phyloP scores from a whole-genome alignment of 2,797 vertebrate species.

The Hemibagrus guttatus region DNA sequence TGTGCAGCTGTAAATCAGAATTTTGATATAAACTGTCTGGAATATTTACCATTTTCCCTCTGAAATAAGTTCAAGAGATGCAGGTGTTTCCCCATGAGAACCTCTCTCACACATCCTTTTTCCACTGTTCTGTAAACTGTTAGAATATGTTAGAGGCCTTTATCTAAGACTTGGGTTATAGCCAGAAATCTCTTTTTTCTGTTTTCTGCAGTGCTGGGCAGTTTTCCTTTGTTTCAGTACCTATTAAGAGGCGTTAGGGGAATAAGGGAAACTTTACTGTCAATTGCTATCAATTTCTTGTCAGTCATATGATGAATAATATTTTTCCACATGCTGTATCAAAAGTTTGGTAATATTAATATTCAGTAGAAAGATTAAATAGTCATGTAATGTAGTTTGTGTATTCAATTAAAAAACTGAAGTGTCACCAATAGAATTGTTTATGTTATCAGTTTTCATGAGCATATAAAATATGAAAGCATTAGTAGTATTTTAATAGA shows the following conservation, averaged over 20 bases:
- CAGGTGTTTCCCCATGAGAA: slow-evolving; percentile 54
- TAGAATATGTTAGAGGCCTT: slow-evolving; percentile 43
- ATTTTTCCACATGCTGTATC: neutral
- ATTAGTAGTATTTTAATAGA: neutral
- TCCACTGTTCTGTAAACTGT: slow-evolving; percentile 54
- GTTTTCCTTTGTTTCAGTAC: slow-evolving; percentile 7
- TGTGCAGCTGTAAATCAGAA: slow-evolving; percentile 46
- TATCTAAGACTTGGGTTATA: slow-evolving; percentile 39
- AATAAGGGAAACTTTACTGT: neutral
- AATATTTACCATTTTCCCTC: slow-evolving; percentile 54
- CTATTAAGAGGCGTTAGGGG: neutral
- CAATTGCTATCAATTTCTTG: neutral
- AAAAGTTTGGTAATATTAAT: neutral
- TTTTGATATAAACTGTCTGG: slow-evolving; percentile 54
- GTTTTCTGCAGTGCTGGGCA: neutral
- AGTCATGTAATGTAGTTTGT: neutral
- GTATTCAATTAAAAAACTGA: neutral
- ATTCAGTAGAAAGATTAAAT: neutral
- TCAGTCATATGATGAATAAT: neutral
- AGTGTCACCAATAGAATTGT: neutral
- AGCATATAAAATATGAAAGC: neutral
- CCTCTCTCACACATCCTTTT: slow-evolving; percentile 54
- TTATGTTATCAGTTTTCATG: neutral
- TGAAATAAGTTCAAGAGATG: slow-evolving; percentile 52
- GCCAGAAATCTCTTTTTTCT: slow-evolving; percentile 28